Conservation (phyloP, 2,113 vertebrate species). For the Glaucidium brasilianum region DNA sequence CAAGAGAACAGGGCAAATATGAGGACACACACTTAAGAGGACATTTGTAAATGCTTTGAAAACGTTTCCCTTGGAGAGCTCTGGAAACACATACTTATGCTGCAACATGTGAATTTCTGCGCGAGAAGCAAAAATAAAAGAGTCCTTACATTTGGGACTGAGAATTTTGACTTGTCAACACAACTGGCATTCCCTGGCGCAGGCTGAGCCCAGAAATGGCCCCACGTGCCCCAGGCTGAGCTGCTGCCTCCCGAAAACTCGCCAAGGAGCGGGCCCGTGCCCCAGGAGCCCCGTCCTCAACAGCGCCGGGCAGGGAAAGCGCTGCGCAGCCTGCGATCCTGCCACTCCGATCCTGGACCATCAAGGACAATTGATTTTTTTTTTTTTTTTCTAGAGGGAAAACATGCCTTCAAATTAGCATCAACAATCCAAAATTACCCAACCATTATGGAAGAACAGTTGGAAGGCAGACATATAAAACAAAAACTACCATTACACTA, state of each 20-base stretch:
- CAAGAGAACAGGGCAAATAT: accelerated
- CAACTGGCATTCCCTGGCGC: background rate
- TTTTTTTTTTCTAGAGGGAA: background rate
- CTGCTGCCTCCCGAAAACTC: background rate
- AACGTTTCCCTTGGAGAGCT: background rate
- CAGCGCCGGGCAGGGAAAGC: background rate
- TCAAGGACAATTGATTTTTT: background rate
- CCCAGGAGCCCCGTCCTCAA: accelerated
- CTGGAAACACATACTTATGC: background rate
- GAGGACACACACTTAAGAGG: background rate
- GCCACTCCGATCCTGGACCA: background rate
- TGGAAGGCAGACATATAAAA: background rate
- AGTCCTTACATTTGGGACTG: background rate
- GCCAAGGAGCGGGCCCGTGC: background rate
- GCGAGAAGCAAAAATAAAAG: background rate
- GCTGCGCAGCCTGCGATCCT: accelerated
- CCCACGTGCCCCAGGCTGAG: accelerated
- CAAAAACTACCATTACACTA: background rate
- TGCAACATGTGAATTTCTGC: background rate
- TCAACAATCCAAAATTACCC: background rate
- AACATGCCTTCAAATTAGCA: background rate
- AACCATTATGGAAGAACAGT: background rate
- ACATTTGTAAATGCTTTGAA: background rate
- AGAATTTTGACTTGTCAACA: background rate
- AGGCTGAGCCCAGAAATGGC: background rate